A percentile compares a stretch with the other conserved stretches of the same genome.
These are phyloP conservation scores for Drosophila arizonae DNA, from an alignment of 1,140 invertebrate genomes.

Conservation along the genomic window DNA sequence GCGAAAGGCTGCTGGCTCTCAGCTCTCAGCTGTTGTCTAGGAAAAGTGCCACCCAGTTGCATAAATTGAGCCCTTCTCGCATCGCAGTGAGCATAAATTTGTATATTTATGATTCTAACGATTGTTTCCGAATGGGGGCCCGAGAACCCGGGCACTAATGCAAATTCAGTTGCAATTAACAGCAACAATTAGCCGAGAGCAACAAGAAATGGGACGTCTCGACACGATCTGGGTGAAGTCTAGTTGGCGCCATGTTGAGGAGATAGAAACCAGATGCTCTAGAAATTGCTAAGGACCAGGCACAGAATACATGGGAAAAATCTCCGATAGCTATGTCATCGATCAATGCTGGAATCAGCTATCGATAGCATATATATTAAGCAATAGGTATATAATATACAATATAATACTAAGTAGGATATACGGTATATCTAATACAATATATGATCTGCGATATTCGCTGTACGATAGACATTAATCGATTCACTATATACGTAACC, in stretches of 20 bases:
- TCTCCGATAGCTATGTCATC: no score
- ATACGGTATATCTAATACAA: no score
- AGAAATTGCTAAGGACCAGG: no score
- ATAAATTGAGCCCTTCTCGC: conserved; percentile 50
- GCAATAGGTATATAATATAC: no score
- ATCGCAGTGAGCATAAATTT: conserved; percentile 66
- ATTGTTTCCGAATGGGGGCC: conserved; percentile 37
- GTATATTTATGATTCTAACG: conserved; percentile 65
- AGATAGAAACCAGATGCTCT: no score
- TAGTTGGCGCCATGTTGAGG: background rate
- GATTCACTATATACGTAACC: background rate
- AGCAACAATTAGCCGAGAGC: conserved; percentile 56
- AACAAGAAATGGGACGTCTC: conserved; percentile 61
- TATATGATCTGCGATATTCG: background rate
- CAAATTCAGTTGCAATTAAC: conserved; percentile 42
- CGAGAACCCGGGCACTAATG: conserved; percentile 31
- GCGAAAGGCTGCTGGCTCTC: conserved; percentile 2
- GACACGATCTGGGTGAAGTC: background rate
- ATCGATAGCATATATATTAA: no score
- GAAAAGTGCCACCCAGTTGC: conserved; percentile 68
- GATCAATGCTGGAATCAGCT: no score
- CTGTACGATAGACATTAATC: background rate
- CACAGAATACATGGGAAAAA: no score
- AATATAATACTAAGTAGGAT: no score
- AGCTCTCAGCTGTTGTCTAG: no score